phyloP scores from a whole-genome alignment of 2,797 vertebrate species.

The Hippocampus kuda region DNA sequence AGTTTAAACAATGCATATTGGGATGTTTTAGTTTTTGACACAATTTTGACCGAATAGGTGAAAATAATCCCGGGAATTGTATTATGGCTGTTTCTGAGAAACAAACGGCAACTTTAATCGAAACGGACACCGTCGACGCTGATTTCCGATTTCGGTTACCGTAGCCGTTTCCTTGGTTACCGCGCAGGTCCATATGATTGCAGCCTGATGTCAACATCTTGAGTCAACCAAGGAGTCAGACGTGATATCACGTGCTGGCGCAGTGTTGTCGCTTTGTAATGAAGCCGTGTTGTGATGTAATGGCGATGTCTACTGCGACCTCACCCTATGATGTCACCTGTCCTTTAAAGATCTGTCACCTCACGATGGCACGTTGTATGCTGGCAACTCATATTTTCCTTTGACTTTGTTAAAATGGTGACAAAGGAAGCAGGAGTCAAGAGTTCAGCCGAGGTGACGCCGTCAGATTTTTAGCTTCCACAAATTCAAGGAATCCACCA shows the following conservation, averaged over 20 bases:
- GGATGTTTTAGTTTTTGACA: too few relatives aligned
- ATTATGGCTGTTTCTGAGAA: not conserved
- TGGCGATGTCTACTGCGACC: not conserved
- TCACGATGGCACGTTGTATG: not conserved
- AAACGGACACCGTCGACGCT: not conserved
- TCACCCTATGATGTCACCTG: conserved; percentile 1
- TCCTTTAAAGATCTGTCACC: not conserved
- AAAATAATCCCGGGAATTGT: not conserved
- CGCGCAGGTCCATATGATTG: not conserved
- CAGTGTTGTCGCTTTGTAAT: not conserved
- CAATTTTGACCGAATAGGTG: not conserved
- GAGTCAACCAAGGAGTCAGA: not conserved
- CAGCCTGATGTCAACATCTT: not conserved
- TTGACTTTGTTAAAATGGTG: not conserved
- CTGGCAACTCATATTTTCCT: not conserved
- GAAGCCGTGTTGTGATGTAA: conserved; percentile 6
- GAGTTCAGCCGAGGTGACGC: not conserved
- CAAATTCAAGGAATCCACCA: not conserved
- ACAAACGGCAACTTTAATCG: not conserved
- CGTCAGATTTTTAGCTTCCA: not conserved
- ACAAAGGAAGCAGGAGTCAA: not conserved
- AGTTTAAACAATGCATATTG: too few relatives aligned
- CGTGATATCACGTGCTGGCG: not conserved
- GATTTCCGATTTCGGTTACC: not conserved
- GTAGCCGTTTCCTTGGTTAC: not conserved